Conservation (phyloP, 2,888 invertebrate species). For the Brachyopa scutellaris region DNA sequence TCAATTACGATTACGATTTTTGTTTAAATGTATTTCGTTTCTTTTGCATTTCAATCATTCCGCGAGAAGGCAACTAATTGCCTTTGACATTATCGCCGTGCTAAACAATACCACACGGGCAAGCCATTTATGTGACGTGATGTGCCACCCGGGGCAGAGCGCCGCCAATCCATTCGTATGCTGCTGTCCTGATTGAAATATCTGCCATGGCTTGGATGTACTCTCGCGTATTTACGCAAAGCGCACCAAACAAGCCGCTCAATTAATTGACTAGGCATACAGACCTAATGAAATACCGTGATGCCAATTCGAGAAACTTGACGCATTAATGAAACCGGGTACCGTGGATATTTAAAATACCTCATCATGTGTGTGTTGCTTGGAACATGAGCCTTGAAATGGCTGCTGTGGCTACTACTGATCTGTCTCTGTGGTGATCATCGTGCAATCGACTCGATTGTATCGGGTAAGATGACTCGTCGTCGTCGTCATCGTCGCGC, state of each 20-base stretch:
- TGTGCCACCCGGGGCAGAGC: constrained; percentile 29
- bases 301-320: constrained; percentile 66
- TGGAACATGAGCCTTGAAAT: constrained; percentile 38
- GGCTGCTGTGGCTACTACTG: constrained; percentile 28
- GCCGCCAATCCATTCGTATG: background rate
- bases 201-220: constrained; percentile 56
- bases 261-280: constrained; percentile 64
- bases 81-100: constrained; percentile 16
- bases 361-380: constrained; percentile 51
- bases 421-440: constrained; percentile 15
- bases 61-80: constrained; percentile 32
- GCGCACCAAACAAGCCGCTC: constrained; percentile 41
- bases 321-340: constrained; percentile 70
- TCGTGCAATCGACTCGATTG: constrained; percentile 34
- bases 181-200: constrained; percentile 59
- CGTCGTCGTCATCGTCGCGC: constrained; percentile 10
- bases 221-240: too few relatives aligned
- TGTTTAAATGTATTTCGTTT: constrained; percentile 53
- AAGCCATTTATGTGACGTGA: constrained; percentile 28
- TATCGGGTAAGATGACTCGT: constrained; percentile 33
- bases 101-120: constrained; percentile 18
- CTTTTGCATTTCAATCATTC: constrained; percentile 47
- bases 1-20: constrained; percentile 55
- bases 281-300: constrained; percentile 63
- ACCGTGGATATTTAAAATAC: constrained; percentile 49